Conservation (phyloP, 2,888 invertebrate genomes). For the Macrosiphum euphorbiae region DNA sequence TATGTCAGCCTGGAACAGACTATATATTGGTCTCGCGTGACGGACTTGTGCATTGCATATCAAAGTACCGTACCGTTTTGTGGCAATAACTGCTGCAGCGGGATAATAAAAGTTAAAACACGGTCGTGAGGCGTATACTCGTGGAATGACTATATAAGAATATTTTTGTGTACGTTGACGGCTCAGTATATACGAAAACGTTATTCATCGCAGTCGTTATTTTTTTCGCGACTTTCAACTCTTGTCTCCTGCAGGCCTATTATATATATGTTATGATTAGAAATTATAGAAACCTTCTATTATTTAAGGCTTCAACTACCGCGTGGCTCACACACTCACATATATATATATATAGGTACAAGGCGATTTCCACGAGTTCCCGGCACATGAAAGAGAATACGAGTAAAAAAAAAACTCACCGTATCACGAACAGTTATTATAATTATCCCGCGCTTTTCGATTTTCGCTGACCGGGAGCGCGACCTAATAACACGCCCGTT, state of each 20-base stretch:
- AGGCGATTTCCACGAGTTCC: neutral
- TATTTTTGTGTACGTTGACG: neutral
- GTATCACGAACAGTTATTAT: constrained; percentile 29
- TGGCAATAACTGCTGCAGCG: neutral
- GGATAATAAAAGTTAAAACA: constrained; percentile 10
- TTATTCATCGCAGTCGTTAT: constrained; percentile 11
- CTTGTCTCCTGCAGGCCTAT: neutral
- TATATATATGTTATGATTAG: neutral
- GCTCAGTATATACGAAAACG: neutral
- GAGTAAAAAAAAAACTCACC: neutral
- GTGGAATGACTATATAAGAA: constrained; percentile 14
- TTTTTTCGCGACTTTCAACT: constrained; percentile 14
- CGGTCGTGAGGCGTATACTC: neutral
- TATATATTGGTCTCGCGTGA: constrained; percentile 41
- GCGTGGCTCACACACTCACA: neutral
- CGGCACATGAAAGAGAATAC: neutral
- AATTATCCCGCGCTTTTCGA: neutral
- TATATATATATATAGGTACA: neutral
- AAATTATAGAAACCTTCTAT: constrained; percentile 46
- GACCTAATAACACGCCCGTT: neutral
- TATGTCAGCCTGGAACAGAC: neutral
- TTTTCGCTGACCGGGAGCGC: neutral
- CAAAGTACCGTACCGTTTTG: constrained; percentile 37
- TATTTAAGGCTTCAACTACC: constrained; percentile 18
- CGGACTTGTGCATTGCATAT: constrained; percentile 50